Evolutionary conservation across 2,797 vertebrate genomes (phyloP).

Genomic region (Xenopus petersii): DNA sequence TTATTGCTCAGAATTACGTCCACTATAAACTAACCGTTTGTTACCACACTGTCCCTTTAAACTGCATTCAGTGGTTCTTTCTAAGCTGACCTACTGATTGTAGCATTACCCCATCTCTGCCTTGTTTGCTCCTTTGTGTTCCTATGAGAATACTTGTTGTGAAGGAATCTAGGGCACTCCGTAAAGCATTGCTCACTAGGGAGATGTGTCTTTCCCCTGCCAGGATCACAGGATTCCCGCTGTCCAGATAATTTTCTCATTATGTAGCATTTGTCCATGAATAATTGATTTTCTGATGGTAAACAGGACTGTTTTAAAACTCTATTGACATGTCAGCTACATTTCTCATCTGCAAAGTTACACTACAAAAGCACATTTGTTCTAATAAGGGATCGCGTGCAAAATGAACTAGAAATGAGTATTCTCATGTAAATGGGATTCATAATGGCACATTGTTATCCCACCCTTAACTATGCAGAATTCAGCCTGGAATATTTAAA

Average conservation of each 20-base stretch:
- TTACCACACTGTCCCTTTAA: background rate
- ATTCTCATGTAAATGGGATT: conserved; percentile 4
- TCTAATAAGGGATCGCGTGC: conserved; percentile 1
- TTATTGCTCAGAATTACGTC: background rate
- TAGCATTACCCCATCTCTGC: background rate
- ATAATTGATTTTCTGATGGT: conserved; percentile 47
- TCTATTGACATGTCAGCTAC: conserved; percentile 18
- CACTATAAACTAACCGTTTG: background rate
- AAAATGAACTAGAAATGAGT: background rate
- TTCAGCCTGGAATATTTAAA: background rate
- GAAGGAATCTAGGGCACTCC: conserved; percentile 27
- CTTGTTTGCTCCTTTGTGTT: background rate
- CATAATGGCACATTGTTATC: conserved; percentile 6
- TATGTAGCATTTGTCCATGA: conserved; percentile 44
- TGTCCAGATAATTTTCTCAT: conserved; percentile 39
- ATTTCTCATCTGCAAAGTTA: conserved; percentile 10
- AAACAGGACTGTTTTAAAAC: conserved; percentile 26
- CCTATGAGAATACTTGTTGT: conserved; percentile 21
- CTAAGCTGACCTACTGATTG: background rate
- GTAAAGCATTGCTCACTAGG: conserved; percentile 13
- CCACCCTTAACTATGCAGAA: background rate
- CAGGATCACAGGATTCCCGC: conserved; percentile 41
- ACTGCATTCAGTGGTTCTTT: background rate
- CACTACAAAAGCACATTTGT: conserved; percentile 6
- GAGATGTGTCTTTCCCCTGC: conserved; percentile 24